phyloP scores from a whole-genome alignment of 37 sponge, comb jelly and placozoan genomes.

The Oscarella lobularis region DNA sequence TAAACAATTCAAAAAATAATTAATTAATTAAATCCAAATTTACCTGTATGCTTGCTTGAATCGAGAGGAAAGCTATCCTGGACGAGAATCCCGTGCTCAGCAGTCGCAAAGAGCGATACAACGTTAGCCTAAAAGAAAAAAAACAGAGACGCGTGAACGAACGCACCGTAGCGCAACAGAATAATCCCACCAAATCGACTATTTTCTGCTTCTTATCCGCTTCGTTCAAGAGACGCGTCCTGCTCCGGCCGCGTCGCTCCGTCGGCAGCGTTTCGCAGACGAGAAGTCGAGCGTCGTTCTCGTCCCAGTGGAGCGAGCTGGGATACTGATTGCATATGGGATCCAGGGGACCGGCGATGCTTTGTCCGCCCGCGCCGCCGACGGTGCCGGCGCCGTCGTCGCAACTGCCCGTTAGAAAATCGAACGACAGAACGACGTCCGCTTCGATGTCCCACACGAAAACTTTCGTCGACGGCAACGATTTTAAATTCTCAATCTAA shows the following conservation, averaged over 20 bases:
- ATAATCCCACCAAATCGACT: too few relatives aligned
- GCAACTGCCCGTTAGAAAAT: neutral
- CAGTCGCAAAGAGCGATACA: constrained; percentile 43
- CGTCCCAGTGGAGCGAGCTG: constrained; percentile 47
- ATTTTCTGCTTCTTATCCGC: too few relatives aligned
- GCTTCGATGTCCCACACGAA: neutral
- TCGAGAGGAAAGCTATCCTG: constrained; percentile 39
- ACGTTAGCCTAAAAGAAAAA: constrained; percentile 18
- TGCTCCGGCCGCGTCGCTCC: too few relatives aligned
- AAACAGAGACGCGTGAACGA: too few relatives aligned
- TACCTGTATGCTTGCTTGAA: constrained; percentile 1
- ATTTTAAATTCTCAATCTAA: neutral
- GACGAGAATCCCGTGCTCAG: constrained; percentile 41
- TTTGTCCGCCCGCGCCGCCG: neutral
- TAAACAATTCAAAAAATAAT: too few relatives aligned
- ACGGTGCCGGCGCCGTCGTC: neutral
- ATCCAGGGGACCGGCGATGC: neutral
- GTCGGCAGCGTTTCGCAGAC: constrained; percentile 4
- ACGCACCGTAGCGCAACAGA: too few relatives aligned
- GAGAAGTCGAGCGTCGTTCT: constrained; percentile 39
- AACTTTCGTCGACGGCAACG: neutral
- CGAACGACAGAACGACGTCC: neutral
- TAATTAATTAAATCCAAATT: too few relatives aligned
- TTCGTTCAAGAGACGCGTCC: too few relatives aligned
- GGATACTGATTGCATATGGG: constrained; percentile 1